A percentile compares a stretch with the other conserved stretches of the same genome.
Evolutionary conservation across 2,888 invertebrate genomes (phyloP).

Genomic region (Synanthedon vespiformis): DNA sequence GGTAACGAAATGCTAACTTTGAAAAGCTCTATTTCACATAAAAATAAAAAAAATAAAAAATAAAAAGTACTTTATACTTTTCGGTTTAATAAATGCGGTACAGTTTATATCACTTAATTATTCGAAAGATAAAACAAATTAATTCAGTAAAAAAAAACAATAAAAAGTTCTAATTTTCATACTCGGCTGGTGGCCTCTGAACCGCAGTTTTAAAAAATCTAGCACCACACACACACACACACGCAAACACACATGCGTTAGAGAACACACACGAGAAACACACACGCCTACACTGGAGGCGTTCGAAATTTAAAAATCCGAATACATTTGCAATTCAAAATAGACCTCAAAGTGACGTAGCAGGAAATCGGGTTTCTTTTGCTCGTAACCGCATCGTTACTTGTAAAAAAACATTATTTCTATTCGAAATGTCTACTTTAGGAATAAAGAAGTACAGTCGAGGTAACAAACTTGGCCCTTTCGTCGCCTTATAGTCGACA

Average conservation of each 20-base stretch:
- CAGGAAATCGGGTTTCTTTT: constrained; percentile 35
- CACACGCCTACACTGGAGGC: constrained; percentile 39
- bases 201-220: constrained; percentile 13
- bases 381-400: not conserved
- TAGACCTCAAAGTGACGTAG: constrained; percentile 43
- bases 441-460: no score
- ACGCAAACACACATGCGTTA: constrained; percentile 10
- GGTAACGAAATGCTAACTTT: no score
- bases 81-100: no score
- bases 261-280: not conserved
- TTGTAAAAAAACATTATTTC: not conserved
- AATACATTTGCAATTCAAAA: constrained; percentile 50
- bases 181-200: constrained; percentile 7
- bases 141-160: not conserved
- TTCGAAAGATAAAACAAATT: no score
- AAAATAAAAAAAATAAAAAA: no score
- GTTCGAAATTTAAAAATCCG: constrained; percentile 50
- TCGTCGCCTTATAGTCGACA: no score
- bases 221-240: constrained; percentile 18
- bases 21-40: no score
- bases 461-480: no score
- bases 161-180: constrained; percentile 8
- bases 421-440: no score
- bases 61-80: no score
- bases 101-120: no score